Evolutionary conservation across 2,888 invertebrate genomes (phyloP).

Genomic region (Steinernema hermaphroditum): DNA sequence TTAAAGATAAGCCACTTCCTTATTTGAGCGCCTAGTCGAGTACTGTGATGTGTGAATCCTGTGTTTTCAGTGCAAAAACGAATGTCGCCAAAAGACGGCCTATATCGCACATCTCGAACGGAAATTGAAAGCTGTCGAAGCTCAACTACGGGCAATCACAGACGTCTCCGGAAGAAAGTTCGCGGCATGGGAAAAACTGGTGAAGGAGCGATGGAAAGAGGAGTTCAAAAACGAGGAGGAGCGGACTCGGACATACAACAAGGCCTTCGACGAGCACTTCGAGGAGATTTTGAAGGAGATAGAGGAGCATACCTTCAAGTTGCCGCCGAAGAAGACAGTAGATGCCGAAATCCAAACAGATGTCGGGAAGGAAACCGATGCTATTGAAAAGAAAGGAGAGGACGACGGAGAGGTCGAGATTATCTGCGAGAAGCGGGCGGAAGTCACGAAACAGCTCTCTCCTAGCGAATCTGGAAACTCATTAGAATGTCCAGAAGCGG

Average conservation of each 20-base stretch:
- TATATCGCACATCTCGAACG: not conserved
- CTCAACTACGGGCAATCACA: not conserved
- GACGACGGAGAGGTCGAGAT: not conserved
- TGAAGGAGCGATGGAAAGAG: conserved; percentile 18
- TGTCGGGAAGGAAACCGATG: not conserved
- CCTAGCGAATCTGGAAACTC: not conserved
- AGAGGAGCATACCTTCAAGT: not conserved
- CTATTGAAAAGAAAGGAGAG: not conserved
- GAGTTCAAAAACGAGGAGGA: not conserved
- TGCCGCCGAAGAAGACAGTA: not conserved
- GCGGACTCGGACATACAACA: not conserved
- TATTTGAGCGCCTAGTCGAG: too few species aligned
- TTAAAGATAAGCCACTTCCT: too few species aligned
- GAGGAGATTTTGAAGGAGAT: not conserved
- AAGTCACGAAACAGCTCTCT: not conserved
- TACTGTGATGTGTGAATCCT: too few species aligned
- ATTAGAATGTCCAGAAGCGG: too few species aligned
- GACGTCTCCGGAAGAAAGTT: not conserved
- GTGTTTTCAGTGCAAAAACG: conserved; percentile 1
- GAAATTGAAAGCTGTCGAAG: not conserved
- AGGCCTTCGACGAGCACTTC: conserved; percentile 10
- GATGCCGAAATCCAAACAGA: conserved; percentile 2
- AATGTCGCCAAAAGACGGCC: not conserved
- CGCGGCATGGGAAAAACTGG: not conserved
- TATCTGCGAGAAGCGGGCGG: not conserved